Percentiles rank a stretch among this genome's conserved stretches.
phyloP scores from a whole-genome alignment of 2,888 invertebrate genomes.

The Agrochola lychnidis region DNA sequence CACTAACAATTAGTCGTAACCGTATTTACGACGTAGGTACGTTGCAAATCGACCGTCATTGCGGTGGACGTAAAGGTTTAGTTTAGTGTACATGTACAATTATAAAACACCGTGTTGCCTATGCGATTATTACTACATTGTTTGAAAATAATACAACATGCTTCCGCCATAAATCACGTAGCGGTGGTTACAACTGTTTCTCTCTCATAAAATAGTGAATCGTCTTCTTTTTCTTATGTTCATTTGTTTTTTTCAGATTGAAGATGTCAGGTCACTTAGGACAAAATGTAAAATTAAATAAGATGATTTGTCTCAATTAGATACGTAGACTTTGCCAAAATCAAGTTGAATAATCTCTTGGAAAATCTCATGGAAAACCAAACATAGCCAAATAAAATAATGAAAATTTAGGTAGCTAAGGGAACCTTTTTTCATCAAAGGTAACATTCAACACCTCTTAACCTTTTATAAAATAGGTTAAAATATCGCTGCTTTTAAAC shows the following conservation, averaged over 20 bases:
- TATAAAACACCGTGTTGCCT: neutral
- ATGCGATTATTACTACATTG: neutral
- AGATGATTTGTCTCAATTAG: neutral
- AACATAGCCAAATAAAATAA: neutral
- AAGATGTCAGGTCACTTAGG: neutral
- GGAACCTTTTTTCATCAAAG: slow-evolving; percentile 5
- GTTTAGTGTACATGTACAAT: neutral
- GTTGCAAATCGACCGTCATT: slow-evolving; percentile 40
- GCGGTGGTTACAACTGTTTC: neutral
- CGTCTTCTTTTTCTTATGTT: neutral
- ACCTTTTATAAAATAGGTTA: slow-evolving; percentile 27
- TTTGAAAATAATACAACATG: slow-evolving; percentile 9
- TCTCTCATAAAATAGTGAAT: neutral
- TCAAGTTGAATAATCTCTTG: too few species aligned
- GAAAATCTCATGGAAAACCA: neutral
- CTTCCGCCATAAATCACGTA: slow-evolving; percentile 5
- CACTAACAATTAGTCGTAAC: slow-evolving; percentile 53
- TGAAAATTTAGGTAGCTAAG: neutral
- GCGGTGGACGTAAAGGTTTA: slow-evolving; percentile 32
- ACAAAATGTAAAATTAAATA: neutral
- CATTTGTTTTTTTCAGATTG: neutral
- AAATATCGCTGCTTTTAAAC: slow-evolving; percentile 38
- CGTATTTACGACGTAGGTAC: slow-evolving; percentile 20
- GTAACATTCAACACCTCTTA: slow-evolving; percentile 20
- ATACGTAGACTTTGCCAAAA: neutral